These are phyloP conservation scores for Masticophis lateralis DNA, from an alignment of 2,797 vertebrate species.

Conservation along the genomic window DNA sequence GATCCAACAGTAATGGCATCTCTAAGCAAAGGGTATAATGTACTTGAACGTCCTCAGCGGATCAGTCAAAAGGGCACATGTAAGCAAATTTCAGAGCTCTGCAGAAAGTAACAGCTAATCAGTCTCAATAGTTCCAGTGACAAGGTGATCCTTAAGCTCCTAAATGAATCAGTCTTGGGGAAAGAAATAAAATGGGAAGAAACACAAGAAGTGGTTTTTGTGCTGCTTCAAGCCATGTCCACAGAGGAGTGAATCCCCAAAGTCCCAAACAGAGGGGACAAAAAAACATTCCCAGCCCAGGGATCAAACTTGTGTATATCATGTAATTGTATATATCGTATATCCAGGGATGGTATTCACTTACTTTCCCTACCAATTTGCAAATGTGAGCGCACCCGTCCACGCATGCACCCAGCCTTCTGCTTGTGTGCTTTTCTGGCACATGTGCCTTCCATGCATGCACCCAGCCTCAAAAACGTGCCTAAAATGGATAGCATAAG, in stretches of 20 bases:
- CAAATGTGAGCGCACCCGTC: too few species aligned
- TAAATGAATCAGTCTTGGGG: background rate
- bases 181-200: background rate
- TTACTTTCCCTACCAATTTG: too few species aligned
- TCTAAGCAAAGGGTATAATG: background rate
- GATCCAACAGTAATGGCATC: background rate
- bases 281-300: background rate
- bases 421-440: too few species aligned
- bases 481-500: too few species aligned
- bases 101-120: background rate
- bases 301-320: background rate
- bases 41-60: background rate
- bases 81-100: background rate
- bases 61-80: background rate
- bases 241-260: background rate
- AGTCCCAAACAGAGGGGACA: background rate
- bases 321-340: background rate
- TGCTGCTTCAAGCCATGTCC: background rate
- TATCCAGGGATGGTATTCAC: too few species aligned
- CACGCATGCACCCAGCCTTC: too few species aligned
- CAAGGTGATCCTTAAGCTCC: constrained; percentile 25
- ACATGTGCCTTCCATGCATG: too few species aligned
- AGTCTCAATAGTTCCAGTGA: constrained; percentile 28
- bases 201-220: background rate
- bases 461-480: too few species aligned